Base-by-base conservation (phyloP, 2,888 invertebrate genomes). In the Dryobota labecula region DNA sequence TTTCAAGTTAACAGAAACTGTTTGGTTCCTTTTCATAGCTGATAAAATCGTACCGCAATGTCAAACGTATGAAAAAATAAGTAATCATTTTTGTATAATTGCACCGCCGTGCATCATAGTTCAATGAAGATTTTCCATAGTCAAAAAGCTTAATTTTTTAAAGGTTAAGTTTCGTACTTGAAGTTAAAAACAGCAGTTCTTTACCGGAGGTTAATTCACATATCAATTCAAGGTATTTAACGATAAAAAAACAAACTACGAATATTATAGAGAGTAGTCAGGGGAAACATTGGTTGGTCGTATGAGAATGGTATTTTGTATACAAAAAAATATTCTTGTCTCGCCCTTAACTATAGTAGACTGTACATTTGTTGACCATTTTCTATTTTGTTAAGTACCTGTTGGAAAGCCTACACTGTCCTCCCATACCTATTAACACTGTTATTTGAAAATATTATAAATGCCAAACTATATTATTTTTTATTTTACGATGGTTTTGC, bases 41-140 rank as follows among this genome's bases (percentile, higher is more conserved):
- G 7, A 30, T 30, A n/a, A n/a, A 53, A 20, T 24, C 0, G 30
- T 63, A 20, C 13, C 13, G 7, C 13, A 38, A 54, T 20, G 3
- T 27, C 18, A 20, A 53, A 53, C 2, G 13, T 36, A 20, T 53
- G 24, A 53, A 24, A 49, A 24, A 49, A 15, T 24, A 20, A 20
- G 20, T n/a, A 9, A 4, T 2, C 2, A n/a, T 58, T 53, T 24
- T 15, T 4, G 2, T 33, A 30, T 11, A 18, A 33, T 11, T 38
- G 20, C 45, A 30, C 2, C 2, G 7, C 8, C 36, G 8, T 61
- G n/a, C 18, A 24, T 7, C 9, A 9, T 4, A 41, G 38, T 43
- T 70, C 20, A 54, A 41, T 54, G 41, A 63, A 62, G 18, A 47
- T 54, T 27, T 30, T 47, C 30, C n/a, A 73, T 8, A 18, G 24